Conservation (phyloP, 2,113 vertebrate species). For the Heterocephalus glaber region DNA sequence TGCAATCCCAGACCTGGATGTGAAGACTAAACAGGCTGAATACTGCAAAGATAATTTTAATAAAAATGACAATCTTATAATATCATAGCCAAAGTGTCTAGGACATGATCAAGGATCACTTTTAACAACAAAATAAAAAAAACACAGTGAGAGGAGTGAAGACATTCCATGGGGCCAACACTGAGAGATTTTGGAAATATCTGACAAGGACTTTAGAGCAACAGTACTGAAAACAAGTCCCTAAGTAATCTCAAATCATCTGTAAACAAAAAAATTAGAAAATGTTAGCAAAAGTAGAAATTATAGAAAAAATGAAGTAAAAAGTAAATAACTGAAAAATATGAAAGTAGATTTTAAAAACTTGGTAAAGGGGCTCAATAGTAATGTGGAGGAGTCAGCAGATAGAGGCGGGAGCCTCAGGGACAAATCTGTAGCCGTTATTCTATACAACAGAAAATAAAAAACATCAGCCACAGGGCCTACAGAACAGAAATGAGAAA, state of each 20-base stretch:
- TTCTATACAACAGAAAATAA: background rate
- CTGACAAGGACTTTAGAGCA: background rate
- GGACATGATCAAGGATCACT: background rate
- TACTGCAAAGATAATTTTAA: background rate
- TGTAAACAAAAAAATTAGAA: background rate
- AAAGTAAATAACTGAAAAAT: background rate
- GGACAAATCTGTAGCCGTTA: background rate
- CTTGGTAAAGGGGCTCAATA: background rate
- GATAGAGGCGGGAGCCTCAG: too few species aligned
- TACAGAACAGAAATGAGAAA: background rate
- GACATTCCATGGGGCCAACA: background rate
- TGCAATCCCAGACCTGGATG: background rate
- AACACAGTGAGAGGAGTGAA: background rate
- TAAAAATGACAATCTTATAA: background rate
- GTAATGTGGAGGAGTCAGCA: background rate
- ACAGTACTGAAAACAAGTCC: background rate
- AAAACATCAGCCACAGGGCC: background rate
- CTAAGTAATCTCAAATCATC: background rate
- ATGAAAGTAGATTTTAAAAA: background rate
- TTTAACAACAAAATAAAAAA: background rate
- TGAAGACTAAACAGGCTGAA: background rate
- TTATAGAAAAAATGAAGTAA: background rate
- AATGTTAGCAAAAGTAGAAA: background rate
- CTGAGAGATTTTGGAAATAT: background rate
- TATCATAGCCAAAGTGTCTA: background rate